phyloP scores from a whole-genome alignment of 2,797 vertebrate species.

The Mormyrops boulengeri region DNA sequence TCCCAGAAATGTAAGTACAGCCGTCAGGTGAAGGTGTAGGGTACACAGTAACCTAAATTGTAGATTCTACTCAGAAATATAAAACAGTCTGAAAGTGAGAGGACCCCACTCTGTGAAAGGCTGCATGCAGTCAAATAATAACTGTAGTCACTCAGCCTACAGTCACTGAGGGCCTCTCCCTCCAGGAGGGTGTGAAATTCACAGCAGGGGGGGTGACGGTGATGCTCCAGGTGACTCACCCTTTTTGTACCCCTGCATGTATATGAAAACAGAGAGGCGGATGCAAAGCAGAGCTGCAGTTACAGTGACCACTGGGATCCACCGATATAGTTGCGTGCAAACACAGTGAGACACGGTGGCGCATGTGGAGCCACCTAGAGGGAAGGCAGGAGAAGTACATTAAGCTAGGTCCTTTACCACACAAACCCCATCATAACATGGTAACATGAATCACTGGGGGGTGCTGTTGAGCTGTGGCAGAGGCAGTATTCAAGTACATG shows the following conservation, averaged over 20 bases:
- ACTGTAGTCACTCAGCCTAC: neutral
- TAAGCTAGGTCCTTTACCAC: neutral
- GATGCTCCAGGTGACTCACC: neutral
- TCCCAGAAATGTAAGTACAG: too few species aligned
- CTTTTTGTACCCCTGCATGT: neutral
- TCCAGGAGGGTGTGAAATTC: neutral
- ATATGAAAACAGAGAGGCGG: neutral
- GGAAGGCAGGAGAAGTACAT: neutral
- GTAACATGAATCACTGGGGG: neutral
- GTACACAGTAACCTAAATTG: too few species aligned
- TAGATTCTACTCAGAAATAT: too few species aligned
- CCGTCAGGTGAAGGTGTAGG: too few species aligned
- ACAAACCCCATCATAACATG: neutral
- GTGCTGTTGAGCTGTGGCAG: neutral
- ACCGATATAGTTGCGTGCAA: neutral
- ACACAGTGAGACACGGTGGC: neutral
- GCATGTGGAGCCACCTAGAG: neutral
- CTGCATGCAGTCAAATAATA: too few species aligned
- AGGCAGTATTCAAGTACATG: neutral
- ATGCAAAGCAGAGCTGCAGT: neutral
- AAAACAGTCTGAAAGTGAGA: too few species aligned
- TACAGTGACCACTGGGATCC: neutral
- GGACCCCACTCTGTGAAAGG: too few species aligned
- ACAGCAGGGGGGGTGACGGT: neutral
- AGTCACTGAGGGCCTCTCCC: too few species aligned